phyloP scores from a whole-genome alignment of 2,113 vertebrate species.

The Elgaria multicarinata region DNA sequence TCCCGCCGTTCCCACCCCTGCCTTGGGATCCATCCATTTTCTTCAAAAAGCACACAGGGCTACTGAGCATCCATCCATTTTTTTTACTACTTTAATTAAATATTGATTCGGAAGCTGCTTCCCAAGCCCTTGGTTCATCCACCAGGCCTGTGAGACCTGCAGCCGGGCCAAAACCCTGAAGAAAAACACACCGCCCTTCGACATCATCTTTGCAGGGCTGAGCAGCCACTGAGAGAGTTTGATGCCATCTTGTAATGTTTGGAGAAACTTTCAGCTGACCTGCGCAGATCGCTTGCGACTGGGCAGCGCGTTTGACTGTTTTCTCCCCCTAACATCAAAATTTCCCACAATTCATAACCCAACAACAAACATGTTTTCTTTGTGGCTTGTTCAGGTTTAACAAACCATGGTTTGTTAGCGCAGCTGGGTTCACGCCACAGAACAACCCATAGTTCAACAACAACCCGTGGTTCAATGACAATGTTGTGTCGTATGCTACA shows the following conservation, averaged over 20 bases:
- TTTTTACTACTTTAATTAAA: constrained; percentile 68
- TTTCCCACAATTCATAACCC: background rate
- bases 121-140: constrained; percentile 5
- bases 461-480: no score
- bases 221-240: accelerated
- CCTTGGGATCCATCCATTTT: constrained; percentile 10
- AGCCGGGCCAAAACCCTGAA: accelerated
- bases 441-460: no score
- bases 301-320: background rate
- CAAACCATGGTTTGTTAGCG: no score
- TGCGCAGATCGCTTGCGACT: background rate
- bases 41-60: background rate
- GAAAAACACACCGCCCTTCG: background rate
- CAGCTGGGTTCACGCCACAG: no score
- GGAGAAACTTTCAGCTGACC: accelerated
- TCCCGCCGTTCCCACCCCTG: background rate
- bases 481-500: no score
- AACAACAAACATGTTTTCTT: no score
- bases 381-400: no score
- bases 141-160: background rate
- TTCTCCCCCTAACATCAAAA: background rate
- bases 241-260: accelerated
- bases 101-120: constrained; percentile 57
- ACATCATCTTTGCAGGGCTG: no score
- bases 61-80: constrained; percentile 51